Evolutionary conservation across 1,140 invertebrate species (phyloP).

Genomic region (Brachionus koreanus): DNA sequence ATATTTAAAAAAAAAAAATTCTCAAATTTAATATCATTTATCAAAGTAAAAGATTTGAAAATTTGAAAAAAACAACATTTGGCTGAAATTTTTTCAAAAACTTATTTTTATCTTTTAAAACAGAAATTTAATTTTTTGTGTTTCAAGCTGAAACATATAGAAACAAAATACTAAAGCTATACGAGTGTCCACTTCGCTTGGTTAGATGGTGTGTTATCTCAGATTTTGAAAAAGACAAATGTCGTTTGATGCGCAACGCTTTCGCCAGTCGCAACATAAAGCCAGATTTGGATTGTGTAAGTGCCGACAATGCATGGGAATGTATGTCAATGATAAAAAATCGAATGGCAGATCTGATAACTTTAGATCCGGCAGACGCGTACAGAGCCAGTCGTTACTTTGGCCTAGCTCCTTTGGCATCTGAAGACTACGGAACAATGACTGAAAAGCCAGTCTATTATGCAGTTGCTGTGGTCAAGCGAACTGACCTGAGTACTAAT

Average conservation of each 20-base stretch:
- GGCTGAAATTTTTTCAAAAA: too few relatives aligned
- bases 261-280: slow-evolving; percentile 79
- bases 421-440: slow-evolving; percentile 59
- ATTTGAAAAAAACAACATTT: too few relatives aligned
- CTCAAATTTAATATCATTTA: too few relatives aligned
- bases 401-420: slow-evolving; percentile 56
- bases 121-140: too few relatives aligned
- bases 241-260: slow-evolving; percentile 82
- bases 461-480: slow-evolving; percentile 56
- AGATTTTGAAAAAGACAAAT: slow-evolving; percentile 81
- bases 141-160: slow-evolving; percentile 36
- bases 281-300: slow-evolving; percentile 80
- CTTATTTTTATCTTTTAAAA: too few relatives aligned
- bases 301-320: slow-evolving; percentile 75
- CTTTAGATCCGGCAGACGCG: slow-evolving; percentile 57
- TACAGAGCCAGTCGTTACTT: slow-evolving; percentile 56
- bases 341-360: slow-evolving; percentile 64
- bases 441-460: slow-evolving; percentile 50
- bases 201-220: slow-evolving; percentile 74
- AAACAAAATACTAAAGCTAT: slow-evolving; percentile 35
- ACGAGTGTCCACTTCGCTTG: slow-evolving; percentile 43
- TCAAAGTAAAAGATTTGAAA: too few relatives aligned
- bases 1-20: too few relatives aligned
- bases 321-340: slow-evolving; percentile 75
- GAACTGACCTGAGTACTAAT: slow-evolving; percentile 56